A percentile compares a stretch with the other conserved stretches of the same genome.
Conservation (phyloP, 2,797 vertebrate genomes). For the Catostomus latipinnis region DNA sequence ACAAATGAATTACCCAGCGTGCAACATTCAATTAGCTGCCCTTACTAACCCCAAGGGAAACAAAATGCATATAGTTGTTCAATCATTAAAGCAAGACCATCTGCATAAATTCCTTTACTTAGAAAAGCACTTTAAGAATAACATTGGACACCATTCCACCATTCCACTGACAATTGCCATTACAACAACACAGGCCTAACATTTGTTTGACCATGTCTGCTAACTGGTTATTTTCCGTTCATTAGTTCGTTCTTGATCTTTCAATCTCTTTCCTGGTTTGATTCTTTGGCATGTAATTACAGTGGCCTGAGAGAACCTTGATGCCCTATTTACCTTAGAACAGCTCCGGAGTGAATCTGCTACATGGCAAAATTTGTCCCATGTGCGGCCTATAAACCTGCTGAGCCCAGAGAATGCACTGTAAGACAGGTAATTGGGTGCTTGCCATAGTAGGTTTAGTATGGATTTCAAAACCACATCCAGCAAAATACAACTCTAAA, state of each 20-base stretch:
- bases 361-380: neutral
- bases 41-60: conserved; percentile 27
- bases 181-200: conserved; percentile 9
- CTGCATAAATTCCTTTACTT: conserved; percentile 41
- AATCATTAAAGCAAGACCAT: conserved; percentile 31
- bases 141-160: neutral
- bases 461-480: too few relatives aligned
- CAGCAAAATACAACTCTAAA: too few relatives aligned
- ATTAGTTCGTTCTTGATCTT: neutral
- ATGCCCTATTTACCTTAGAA: conserved; percentile 5
- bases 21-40: conserved; percentile 37
- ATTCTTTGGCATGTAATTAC: conserved; percentile 7
- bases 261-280: neutral
- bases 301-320: neutral
- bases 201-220: neutral
- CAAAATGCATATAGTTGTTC: conserved; percentile 37
- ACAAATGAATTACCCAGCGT: conserved; percentile 46
- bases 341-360: neutral
- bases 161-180: neutral
- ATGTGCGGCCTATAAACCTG: neutral
- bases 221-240: neutral
- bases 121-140: conserved; percentile 26
- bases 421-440: too few relatives aligned
- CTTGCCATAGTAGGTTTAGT: too few relatives aligned
- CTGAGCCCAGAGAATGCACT: neutral